These are phyloP conservation scores for Brachionus rotundiformis DNA, from an alignment of 1,140 invertebrate species.

Conservation along the genomic window DNA sequence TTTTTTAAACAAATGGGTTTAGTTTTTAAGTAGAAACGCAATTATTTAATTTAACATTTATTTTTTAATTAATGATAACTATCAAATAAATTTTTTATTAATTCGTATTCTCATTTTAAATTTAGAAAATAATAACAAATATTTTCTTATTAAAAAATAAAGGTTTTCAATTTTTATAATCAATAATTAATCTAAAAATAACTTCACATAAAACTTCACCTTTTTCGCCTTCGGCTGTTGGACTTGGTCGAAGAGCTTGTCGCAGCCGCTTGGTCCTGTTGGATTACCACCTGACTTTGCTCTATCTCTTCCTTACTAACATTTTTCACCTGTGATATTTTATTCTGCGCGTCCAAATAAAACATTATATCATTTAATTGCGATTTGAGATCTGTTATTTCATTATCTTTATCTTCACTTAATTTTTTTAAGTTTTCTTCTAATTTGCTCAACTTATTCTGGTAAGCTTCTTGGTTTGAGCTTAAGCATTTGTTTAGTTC, in stretches of 20 bases:
- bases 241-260: background rate
- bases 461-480: slow-evolving; percentile 77
- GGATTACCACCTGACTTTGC: slow-evolving; percentile 23
- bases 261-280: slow-evolving; percentile 28
- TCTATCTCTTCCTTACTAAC: slow-evolving; percentile 24
- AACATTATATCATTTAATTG: slow-evolving; percentile 94
- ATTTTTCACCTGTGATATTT: slow-evolving; percentile 56
- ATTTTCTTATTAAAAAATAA: background rate
- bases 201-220: background rate
- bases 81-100: background rate
- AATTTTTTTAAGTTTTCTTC: slow-evolving; percentile 67
- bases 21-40: too few relatives aligned
- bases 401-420: slow-evolving; percentile 59
- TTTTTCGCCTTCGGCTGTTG: slow-evolving; percentile 6
- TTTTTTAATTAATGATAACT: background rate
- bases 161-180: background rate
- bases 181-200: background rate
- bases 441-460: slow-evolving; percentile 70
- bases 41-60: too few relatives aligned
- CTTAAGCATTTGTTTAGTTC: slow-evolving; percentile 75
- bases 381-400: slow-evolving; percentile 80
- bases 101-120: background rate
- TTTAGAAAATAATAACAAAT: background rate
- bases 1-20: too few relatives aligned
- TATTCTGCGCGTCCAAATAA: slow-evolving; percentile 82